Base-by-base conservation (phyloP, 2,888 invertebrate species). In the Phengaris arion region DNA sequence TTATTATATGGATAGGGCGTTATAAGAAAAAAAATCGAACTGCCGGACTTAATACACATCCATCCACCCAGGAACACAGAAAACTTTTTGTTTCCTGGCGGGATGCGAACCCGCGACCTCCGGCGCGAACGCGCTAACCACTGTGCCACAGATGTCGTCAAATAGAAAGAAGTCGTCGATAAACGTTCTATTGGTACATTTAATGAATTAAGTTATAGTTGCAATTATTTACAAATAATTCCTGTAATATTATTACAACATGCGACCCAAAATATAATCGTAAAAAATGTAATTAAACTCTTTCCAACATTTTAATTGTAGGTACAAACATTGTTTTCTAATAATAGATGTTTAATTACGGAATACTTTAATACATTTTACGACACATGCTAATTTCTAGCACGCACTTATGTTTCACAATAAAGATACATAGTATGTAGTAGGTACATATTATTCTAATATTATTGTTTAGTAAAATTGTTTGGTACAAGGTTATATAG, bases 381-480 rank as follows among this genome's bases (percentile, higher is more conserved):
- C 54, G 54, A 52, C 72, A 72, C 72, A 52, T 22, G 72, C 51
- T 46, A 72, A 52, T 72, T 64, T 64, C 64, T 64, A 35, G 35
- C 64, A 64, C 64, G 64, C 64, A 64, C 64, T 64, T 64, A 35
- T 13, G 45, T 75, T 85, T 85, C 85, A 81, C 80, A 83, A 83
- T 59, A 22, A 9, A 59, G 4, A 59, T 22, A 59, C 59, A 9
- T 5, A 48, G 7, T 48, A 48, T 1, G 6, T 48, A 48, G 7
- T n/a, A n/a, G n/a, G n/a, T 48, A 48, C 22, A 22, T 59, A 15
- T 6, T 55, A n/a, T 59, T 59, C 22, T 22, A 59, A 22, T 59
- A 15, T 22, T 9, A 59, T 15, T 22, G 22, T 59, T 10, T 48
- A 48, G 48, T 48, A 35, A 35, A 35, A 35, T 35, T 3, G 4